Evolutionary conservation across 1,140 invertebrate genomes (phyloP), one percentile per base, ranked within the genome.

Genomic region (Agrypnia vestita): DNA sequence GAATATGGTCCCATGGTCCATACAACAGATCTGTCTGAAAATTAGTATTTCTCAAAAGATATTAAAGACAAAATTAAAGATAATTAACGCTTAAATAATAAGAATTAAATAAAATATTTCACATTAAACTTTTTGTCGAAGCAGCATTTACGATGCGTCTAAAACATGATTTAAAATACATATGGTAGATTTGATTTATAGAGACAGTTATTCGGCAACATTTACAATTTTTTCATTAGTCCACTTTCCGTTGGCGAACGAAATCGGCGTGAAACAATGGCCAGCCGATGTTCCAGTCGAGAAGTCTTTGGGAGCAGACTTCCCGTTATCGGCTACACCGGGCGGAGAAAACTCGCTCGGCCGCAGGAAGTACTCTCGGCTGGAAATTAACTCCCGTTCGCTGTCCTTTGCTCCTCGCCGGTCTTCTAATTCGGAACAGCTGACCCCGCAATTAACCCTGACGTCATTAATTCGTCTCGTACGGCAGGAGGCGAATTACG

Each of bases 401-500:
- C 11, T 77, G 75, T 62, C 81, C 81, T 82, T 74, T 82, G 78
- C 55, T 51, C 78, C 77, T 47, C 43, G 76, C 61, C 77, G 55
- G 71, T 67, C 61, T 76, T 12, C 55, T 77, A 82, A 82, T 82
- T 82, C 59, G 74, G 77, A 74, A 71, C 78, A 71, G 78, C 77
- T 78, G 81, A 82, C 81, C 81, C 76, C 81, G n/a, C 61, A 74
- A 82, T 82, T 82, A 82, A 82, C 81, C 81, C 79, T 80, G 81
- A 19, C 47, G 78, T 61, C 25, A 53, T 25, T 47, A 51, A 11
- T 21, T 43, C 73, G 53, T 12, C 49, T 59, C 67, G 55, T 46
- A 55, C 15, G 59, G 25, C 17, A 12, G 61, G 43, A 44, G 43
- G 35, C 35, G 51, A 78, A 62, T 74, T 74, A 80, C 49, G 49